Percentiles rank a stretch among this genome's conserved stretches.
phyloP scores from a whole-genome alignment of 2,888 invertebrate species.

The Gymnocheta viridis region DNA sequence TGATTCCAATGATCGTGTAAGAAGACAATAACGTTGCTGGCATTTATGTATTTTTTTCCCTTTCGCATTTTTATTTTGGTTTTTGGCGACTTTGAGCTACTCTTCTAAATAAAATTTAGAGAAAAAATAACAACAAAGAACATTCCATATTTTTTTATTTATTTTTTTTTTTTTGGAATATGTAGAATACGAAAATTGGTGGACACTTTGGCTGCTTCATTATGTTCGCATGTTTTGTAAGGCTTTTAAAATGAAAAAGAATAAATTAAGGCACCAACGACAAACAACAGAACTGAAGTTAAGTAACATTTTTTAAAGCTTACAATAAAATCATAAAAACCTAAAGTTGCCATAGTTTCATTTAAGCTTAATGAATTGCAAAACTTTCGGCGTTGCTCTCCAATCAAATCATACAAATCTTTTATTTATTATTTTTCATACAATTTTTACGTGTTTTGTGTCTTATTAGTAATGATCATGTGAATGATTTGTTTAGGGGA shows the following conservation, averaged over 20 bases:
- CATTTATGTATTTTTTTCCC: conserved; percentile 17
- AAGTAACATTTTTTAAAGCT: conserved; percentile 27
- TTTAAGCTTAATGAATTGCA: conserved; percentile 71
- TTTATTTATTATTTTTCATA: background rate
- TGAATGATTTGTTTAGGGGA: no score
- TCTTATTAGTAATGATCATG: conserved; percentile 9
- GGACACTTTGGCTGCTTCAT: conserved; percentile 70
- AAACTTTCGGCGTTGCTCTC: conserved; percentile 63
- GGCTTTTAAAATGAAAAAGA: conserved; percentile 56
- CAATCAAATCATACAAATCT: conserved; percentile 50
- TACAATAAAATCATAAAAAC: conserved; percentile 69
- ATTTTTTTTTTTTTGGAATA: conserved; percentile 21
- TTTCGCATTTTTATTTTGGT: conserved; percentile 43
- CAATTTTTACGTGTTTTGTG: conserved; percentile 42
- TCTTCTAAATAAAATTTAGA: conserved; percentile 36
- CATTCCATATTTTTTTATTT: conserved; percentile 37
- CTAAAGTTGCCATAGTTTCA: conserved; percentile 62
- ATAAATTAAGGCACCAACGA: conserved; percentile 43
- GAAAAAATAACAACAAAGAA: conserved; percentile 16
- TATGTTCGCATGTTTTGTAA: conserved; percentile 70
- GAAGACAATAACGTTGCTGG: conserved; percentile 52
- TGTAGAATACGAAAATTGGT: conserved; percentile 62
- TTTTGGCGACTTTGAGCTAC: conserved; percentile 68
- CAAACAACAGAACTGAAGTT: conserved; percentile 35
- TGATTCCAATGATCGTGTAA: conserved; percentile 60